Evolutionary conservation across 2,113 vertebrate species (phyloP).

Genomic region (Ranitomeya imitator): DNA sequence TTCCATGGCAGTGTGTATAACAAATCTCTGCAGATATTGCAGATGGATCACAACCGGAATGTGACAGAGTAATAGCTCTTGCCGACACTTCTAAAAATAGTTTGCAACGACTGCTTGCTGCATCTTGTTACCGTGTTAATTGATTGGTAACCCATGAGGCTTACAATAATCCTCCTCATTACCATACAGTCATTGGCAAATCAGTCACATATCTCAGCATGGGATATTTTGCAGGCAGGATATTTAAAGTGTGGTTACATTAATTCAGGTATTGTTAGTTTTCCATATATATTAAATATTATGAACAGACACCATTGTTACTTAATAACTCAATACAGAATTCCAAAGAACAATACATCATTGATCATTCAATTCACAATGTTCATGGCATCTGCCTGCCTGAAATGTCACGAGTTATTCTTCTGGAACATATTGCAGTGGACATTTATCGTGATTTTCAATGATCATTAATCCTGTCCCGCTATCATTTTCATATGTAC

Average conservation of each 20-base stretch:
- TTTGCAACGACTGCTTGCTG: slow-evolving; percentile 37
- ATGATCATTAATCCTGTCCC: neutral
- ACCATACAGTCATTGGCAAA: slow-evolving; percentile 55
- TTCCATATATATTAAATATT: slow-evolving; percentile 3
- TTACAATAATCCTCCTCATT: slow-evolving; percentile 58
- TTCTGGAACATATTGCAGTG: neutral
- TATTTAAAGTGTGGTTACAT: slow-evolving; percentile 45
- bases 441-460: neutral
- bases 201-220: slow-evolving; percentile 48
- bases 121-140: slow-evolving; percentile 55
- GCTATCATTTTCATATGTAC: neutral
- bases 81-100: slow-evolving; percentile 45
- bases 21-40: slow-evolving; percentile 34
- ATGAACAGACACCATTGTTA: neutral
- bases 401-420: neutral
- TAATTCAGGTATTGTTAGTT: slow-evolving; percentile 41
- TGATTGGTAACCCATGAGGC: slow-evolving; percentile 55
- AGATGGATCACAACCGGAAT: slow-evolving; percentile 12
- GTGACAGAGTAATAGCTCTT: slow-evolving; percentile 47
- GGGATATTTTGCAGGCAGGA: slow-evolving; percentile 48
- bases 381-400: neutral
- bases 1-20: slow-evolving; percentile 9
- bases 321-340: slow-evolving; percentile 19
- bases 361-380: slow-evolving; percentile 27
- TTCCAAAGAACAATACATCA: slow-evolving; percentile 9